Percentiles rank a stretch among this genome's conserved stretches.
These are phyloP conservation scores for Sebastes trivittatus DNA, from an alignment of 2,797 vertebrate genomes.

Conservation along the genomic window DNA sequence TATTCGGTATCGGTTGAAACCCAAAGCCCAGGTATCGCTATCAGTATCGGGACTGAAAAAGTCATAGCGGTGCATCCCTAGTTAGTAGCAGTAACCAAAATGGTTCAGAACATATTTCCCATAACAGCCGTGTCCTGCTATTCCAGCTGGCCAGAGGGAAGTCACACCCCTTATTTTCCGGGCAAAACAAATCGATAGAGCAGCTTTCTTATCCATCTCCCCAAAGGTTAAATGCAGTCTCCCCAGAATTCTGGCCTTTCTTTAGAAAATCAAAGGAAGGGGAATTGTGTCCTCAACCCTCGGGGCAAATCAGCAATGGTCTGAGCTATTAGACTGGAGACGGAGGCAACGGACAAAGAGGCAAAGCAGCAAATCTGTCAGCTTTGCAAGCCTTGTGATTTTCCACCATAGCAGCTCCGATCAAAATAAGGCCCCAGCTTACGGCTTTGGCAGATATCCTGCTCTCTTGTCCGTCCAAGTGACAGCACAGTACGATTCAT, in stretches of 20 bases:
- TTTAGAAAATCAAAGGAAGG: conserved; percentile 61
- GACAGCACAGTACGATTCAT: conserved; percentile 40
- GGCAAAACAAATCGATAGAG: conserved; percentile 68
- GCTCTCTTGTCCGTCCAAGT: conserved; percentile 61
- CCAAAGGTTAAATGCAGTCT: conserved; percentile 76
- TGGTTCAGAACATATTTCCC: background rate
- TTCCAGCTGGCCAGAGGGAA: conserved; percentile 22
- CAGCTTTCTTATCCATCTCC: conserved; percentile 69
- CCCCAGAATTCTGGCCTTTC: conserved; percentile 65
- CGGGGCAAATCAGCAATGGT: conserved; percentile 55
- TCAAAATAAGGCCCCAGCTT: conserved; percentile 49
- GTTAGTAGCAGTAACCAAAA: background rate
- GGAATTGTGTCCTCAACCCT: conserved; percentile 59
- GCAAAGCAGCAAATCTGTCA: conserved; percentile 53
- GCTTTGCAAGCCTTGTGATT: conserved; percentile 40
- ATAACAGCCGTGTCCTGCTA: background rate
- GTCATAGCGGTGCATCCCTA: background rate
- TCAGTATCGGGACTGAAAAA: too few relatives aligned
- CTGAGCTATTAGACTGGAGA: conserved; percentile 66
- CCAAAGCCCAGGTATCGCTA: too few relatives aligned
- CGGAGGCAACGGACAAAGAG: conserved; percentile 47
- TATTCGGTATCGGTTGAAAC: too few relatives aligned
- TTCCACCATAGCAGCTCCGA: conserved; percentile 20
- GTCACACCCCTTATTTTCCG: conserved; percentile 45
- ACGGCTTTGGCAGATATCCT: conserved; percentile 57